These are phyloP conservation scores for Bryconaethiops microstoma DNA, from an alignment of 2,797 vertebrate species.

Conservation along the genomic window DNA sequence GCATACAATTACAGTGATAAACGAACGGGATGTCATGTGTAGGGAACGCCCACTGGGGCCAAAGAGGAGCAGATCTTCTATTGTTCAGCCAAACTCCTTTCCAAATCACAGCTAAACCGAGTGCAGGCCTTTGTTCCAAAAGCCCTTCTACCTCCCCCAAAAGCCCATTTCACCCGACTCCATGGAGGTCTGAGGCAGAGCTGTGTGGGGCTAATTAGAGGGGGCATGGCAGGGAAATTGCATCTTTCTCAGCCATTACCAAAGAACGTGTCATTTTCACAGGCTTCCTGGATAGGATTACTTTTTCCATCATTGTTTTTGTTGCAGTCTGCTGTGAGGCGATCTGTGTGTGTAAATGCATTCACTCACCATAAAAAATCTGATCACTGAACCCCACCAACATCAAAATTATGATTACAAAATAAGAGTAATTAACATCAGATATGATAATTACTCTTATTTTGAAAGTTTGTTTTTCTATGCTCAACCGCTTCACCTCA, in stretches of 20 bases:
- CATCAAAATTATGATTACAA: too few relatives aligned
- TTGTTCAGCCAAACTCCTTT: constrained; percentile 20
- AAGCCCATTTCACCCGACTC: not conserved
- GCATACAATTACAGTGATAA: constrained; percentile 61
- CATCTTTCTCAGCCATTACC: constrained; percentile 43
- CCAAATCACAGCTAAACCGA: constrained; percentile 30
- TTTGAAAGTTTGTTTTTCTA: too few relatives aligned
- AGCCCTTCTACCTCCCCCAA: constrained; percentile 30
- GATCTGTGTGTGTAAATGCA: not conserved
- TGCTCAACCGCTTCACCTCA: too few relatives aligned
- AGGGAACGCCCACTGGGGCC: constrained; percentile 53
- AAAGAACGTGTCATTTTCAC: constrained; percentile 55
- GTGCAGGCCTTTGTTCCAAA: constrained; percentile 32
- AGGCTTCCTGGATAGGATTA: constrained; percentile 34
- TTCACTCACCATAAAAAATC: not conserved
- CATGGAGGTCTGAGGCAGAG: constrained; percentile 35
- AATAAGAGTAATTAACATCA: too few relatives aligned
- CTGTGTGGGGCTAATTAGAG: constrained; percentile 52
- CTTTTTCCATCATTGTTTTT: constrained; percentile 43
- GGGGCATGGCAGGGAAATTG: constrained; percentile 38
- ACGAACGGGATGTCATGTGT: constrained; percentile 62
- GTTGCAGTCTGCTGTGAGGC: not conserved
- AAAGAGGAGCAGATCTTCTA: constrained; percentile 43
- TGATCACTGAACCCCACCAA: too few relatives aligned
- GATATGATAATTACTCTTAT: too few relatives aligned